phyloP scores from a whole-genome alignment of 2,888 invertebrate genomes.

The Napeogenes inachia region DNA sequence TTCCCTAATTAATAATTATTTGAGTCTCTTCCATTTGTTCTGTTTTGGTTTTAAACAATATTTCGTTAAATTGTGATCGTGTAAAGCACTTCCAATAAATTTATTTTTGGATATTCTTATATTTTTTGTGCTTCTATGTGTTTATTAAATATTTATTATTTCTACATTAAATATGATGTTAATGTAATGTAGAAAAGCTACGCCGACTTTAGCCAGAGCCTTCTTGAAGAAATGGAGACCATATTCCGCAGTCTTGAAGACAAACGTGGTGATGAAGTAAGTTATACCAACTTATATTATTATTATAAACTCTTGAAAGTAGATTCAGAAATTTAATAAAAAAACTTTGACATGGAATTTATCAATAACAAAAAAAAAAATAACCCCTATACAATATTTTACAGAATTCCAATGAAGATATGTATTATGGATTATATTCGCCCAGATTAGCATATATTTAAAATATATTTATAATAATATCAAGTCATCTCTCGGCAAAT shows the following conservation, averaged over 20 bases:
- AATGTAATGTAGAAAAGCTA: conserved; percentile 49
- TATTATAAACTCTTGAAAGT: neutral
- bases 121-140: neutral
- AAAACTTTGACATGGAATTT: neutral
- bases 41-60: neutral
- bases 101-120: neutral
- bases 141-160: too few relatives aligned
- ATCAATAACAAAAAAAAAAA: neutral
- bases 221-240: conserved; percentile 93
- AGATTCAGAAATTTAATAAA: conserved; percentile 4
- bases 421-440: conserved; percentile 29
- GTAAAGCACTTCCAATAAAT: too few relatives aligned
- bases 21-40: too few relatives aligned
- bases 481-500: neutral
- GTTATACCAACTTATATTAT: neutral
- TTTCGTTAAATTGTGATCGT: too few relatives aligned
- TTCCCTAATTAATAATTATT: too few relatives aligned
- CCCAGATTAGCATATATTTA: conserved; percentile 34
- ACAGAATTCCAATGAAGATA: conserved; percentile 33
- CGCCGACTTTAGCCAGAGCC: conserved; percentile 89
- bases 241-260: conserved; percentile 84
- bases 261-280: conserved; percentile 42
- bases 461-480: conserved; percentile 9
- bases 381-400: conserved; percentile 21
- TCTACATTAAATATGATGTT: neutral